Base-by-base conservation (phyloP, 2,113 vertebrate genomes). In the Hippocampus barbouri region DNA sequence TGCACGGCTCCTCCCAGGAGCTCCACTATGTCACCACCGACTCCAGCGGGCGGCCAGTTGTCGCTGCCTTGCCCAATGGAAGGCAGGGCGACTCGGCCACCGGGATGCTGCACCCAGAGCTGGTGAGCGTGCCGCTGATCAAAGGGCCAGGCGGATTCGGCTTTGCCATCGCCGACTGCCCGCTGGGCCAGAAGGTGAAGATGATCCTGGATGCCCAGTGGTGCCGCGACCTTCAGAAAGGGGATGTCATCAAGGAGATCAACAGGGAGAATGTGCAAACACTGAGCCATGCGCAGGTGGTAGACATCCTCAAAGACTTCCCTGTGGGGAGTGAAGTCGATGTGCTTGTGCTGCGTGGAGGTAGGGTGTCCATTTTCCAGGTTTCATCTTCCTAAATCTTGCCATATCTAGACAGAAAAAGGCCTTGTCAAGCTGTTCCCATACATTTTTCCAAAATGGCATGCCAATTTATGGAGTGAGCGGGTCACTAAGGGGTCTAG, bases 191-290 rank as follows among this genome's bases (percentile, higher is more conserved):
- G 91, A 99, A 98, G 88, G 97, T 99, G 81, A 99, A 98, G 87
- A 99, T 99, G 96, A 98, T 99, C 87, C 82, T 99, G 89, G 97
- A 99, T 69, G 96, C 94, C 43, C 97, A 99, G 89, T 98, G 97
- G 96, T 99, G 97, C 81, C 95, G 93, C 3, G 97, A 96, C 53
- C 94, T 99, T 68, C 96, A 97, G 86, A 99, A 98, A 76, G 97
- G 97, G 12, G 97, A 99, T 0, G 91, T 99, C 43, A 97, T 99
- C 80, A 97, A 98, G 88, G 96, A 99, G 86, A 96, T 99, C 77
- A 97, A 95, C 89, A 94, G 94, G 78, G 95, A 97, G 85, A 97
- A 98, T 2, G 96, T 99, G 5, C 97, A 99, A 85, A 94, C 89
- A 18, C 90, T 99, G 84, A 96, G 93, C n/a, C 97, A 99, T 61